Evolutionary conservation across 1,140 invertebrate species (phyloP).

Genomic region (Eufriesea mexicana): DNA sequence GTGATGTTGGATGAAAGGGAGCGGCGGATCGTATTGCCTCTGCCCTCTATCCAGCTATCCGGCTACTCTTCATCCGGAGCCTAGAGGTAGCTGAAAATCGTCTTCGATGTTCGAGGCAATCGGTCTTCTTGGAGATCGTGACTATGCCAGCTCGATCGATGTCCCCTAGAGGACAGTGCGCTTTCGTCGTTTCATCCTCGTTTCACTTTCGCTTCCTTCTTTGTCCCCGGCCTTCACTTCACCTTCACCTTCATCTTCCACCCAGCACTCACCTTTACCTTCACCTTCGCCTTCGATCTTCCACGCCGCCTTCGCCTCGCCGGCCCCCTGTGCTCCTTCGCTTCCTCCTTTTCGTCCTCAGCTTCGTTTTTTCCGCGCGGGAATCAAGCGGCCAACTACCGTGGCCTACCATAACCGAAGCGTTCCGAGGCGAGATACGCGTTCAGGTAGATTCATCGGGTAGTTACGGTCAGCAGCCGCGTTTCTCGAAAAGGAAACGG

Average conservation of each 20-base stretch:
- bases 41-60: not conserved
- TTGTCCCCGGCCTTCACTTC: conserved; percentile 21
- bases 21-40: conserved; percentile 34
- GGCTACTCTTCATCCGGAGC: not conserved
- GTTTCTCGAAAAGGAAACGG: not conserved
- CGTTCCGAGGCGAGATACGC: not conserved
- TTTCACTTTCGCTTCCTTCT: not conserved
- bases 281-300: not conserved
- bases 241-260: conserved; percentile 39
- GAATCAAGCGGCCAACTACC: too few species aligned
- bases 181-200: not conserved
- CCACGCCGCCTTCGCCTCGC: too few species aligned
- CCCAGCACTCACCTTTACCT: conserved; percentile 3
- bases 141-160: conserved; percentile 40
- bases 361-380: not conserved
- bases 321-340: not conserved
- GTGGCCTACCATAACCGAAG: not conserved
- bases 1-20: too few species aligned
- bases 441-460: conserved; percentile 15
- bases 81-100: conserved; percentile 60
- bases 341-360: not conserved
- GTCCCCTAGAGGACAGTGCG: conserved; percentile 29
- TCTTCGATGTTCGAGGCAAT: conserved; percentile 66
- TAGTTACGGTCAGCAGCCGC: not conserved
- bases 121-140: conserved; percentile 68